phyloP scores from a whole-genome alignment of 2,797 vertebrate genomes.

The Odontamblyopus rebecca region DNA sequence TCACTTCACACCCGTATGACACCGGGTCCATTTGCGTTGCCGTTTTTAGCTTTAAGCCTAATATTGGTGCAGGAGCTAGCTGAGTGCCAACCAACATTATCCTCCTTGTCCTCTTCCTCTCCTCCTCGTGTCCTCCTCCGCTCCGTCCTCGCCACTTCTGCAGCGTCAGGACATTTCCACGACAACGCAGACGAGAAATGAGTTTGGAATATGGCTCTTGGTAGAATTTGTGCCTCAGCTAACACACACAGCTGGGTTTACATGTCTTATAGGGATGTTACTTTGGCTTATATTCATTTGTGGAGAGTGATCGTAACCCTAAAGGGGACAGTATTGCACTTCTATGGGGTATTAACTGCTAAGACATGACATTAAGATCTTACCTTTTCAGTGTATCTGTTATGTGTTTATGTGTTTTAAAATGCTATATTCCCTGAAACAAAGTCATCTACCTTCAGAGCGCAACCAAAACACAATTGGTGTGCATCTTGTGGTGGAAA shows the following conservation, averaged over 20 bases:
- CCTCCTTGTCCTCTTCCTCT: slow-evolving; percentile 33
- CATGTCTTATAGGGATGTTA: no score
- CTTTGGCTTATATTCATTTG: no score
- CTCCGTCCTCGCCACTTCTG: slow-evolving; percentile 52
- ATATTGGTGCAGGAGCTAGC: slow-evolving; percentile 44
- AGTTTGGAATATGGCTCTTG: slow-evolving; percentile 77
- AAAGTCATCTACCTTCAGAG: no score
- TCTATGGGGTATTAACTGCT: no score
- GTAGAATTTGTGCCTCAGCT: slow-evolving; percentile 49
- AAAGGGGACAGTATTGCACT: no score
- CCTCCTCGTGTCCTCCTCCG: slow-evolving; percentile 47
- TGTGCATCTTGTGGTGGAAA: no score
- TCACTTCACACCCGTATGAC: neutral
- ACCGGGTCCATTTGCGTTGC: slow-evolving; percentile 11
- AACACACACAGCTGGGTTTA: neutral
- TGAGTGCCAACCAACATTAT: slow-evolving; percentile 54
- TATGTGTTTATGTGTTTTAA: no score
- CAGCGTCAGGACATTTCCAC: slow-evolving; percentile 76
- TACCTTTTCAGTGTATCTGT: no score
- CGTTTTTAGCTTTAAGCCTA: slow-evolving; percentile 19
- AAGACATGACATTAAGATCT: no score
- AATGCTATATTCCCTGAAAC: no score
- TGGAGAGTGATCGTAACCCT: no score
- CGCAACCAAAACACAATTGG: no score
- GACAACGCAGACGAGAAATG: slow-evolving; percentile 72